Base-by-base conservation (phyloP, 2,113 vertebrate genomes). In the Mirza zaza region DNA sequence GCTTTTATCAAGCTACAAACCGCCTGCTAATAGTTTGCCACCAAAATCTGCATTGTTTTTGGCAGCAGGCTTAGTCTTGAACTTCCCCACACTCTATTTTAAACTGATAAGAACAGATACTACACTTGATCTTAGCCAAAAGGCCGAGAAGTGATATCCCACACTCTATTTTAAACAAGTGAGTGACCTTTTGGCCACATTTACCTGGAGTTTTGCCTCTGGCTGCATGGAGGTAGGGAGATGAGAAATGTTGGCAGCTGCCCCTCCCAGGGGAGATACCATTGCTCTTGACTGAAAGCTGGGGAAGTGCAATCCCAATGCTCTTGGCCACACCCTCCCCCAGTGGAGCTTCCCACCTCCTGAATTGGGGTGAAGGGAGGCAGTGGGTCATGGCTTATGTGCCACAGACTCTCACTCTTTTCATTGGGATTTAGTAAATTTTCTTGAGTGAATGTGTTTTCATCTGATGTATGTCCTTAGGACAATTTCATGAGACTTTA, bases 381-480 rank as follows among this genome's bases (percentile, higher is more conserved):
- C 11, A 48, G 23, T n/a, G 34, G 27, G 45, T 50, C 7, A 32
- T 15, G 23, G 50, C 59, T 83, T 10, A 27, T 14, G 55, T 25
- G 52, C 29, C 65, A 36, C 10, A 17, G 11, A 34, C 20, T 32
- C 2, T 77, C 39, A 5, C 73, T 50, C 4, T 42, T 8, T 61
- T 65, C 36, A 17, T 57, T 59, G 76, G 68, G 48, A 32, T 73
- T 84, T 45, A 76, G 39, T 27, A 45, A 11, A 18, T 65, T 52
- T 93, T 71, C 79, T 85, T 32, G 32, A 73, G n/a, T 75, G 55
- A 20, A 45, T 45, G 6, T 80, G 42, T 93, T 55, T 91, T 80
- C 29, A 15, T 76, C 55, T 85, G 71, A 34, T 87, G 12, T 18
- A 15, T 57, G 55, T 11, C 50, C 55, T 76, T 42, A 52, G 10